Base-by-base conservation (phyloP, 1,140 invertebrate genomes). In the Drosophila arawakana region DNA sequence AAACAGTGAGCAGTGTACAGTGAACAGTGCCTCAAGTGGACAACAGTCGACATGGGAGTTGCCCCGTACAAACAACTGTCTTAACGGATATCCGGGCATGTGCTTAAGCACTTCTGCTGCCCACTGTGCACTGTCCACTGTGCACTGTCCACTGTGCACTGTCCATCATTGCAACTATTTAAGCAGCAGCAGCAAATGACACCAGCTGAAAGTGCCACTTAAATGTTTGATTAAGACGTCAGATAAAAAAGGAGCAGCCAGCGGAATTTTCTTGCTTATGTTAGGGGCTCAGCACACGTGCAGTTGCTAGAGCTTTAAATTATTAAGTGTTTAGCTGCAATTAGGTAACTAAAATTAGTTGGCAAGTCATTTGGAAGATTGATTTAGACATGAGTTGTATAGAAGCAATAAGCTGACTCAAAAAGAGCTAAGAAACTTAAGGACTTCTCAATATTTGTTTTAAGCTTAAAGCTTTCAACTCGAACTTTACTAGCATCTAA, bases 21-120 rank as follows among this genome's bases (percentile, higher is more conserved):
- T 39, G 52, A 73, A 65, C 55, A 52, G 37, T 55, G 25, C 6
- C 30, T 11, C 68, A 52, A 54, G 57, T 43, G 55, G 76, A 65
- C 55, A 52, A 65, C 55, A 52, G 44, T 55, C 11, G 61, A 81
- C 66, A 62, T 66, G 60, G 63, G 55, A 71, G 71, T 65, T 49
- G 65, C 65, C 55, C 10, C 54, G 43, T 46, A 15, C 54, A 67
- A 67, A 43, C 35, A 57, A 57, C 54, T 57, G 54, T 55, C 54
- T 69, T 73, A 68, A 75, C 82, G 81, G 82, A 86, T 76, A 81
- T 85, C 82, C 82, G 81, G 81, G 65, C 63, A 66, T 65, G 35
- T 65, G 21, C 54, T 43, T 52, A 11, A 43, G 44, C 35, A 55
- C 67, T 62, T 52, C 25, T 18, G 10, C 13, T 39, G 47, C 1